Evolutionary conservation across 2,797 vertebrate genomes (phyloP).

Genomic region (Sebastes hopkinsi): DNA sequence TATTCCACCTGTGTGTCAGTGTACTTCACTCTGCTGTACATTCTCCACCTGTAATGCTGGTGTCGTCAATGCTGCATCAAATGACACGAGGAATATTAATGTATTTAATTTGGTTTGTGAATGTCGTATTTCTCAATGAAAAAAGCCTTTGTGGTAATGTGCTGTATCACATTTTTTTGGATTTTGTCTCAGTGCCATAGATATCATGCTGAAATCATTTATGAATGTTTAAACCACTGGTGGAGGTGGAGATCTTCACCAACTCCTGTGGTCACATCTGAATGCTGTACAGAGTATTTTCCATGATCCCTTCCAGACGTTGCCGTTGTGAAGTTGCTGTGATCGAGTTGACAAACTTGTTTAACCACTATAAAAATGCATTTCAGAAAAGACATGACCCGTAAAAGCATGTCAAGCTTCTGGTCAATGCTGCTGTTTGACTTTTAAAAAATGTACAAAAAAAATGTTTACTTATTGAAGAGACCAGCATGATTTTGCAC

Average conservation of each 20-base stretch:
- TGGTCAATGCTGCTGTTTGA: conserved; percentile 57
- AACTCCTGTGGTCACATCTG: neutral
- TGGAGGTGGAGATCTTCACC: conserved; percentile 17
- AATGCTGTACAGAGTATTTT: conserved; percentile 42
- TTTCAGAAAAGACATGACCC: conserved; percentile 23
- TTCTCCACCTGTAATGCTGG: conserved; percentile 13
- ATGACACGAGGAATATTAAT: neutral
- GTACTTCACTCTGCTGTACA: conserved; percentile 11
- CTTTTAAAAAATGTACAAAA: conserved; percentile 25
- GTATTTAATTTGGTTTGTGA: conserved; percentile 30
- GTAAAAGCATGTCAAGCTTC: conserved; percentile 43
- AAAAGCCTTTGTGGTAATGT: conserved; percentile 8
- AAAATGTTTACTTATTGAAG: conserved; percentile 58
- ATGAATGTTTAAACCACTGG: conserved; percentile 66
- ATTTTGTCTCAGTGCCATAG: conserved; percentile 59
- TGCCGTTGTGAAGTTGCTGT: conserved; percentile 18
- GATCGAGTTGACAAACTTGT: neutral
- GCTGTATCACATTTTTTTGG: conserved; percentile 14
- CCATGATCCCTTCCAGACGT: neutral
- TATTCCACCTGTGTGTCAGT: neutral
- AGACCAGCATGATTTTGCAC: conserved; percentile 85
- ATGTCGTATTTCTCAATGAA: conserved; percentile 46
- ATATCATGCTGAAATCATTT: conserved; percentile 46
- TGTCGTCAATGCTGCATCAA: conserved; percentile 30
- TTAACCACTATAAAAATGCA: conserved; percentile 12